Evolutionary conservation across 1,140 invertebrate genomes (phyloP).

Genomic region (Lineus longissimus): DNA sequence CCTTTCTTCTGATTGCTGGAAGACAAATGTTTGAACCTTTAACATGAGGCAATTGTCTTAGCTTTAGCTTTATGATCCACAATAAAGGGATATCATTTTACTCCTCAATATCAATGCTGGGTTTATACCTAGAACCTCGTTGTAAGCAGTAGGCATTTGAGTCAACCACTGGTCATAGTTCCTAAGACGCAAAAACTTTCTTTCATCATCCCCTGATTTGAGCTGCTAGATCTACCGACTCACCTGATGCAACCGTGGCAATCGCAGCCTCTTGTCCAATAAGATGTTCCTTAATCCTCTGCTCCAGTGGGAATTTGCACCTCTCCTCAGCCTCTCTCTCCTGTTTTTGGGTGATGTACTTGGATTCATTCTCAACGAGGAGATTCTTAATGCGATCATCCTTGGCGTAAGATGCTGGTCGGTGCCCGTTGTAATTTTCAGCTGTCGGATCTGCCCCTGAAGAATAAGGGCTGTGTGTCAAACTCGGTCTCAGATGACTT

Average conservation of each 20-base stretch:
- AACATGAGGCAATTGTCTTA: too few species aligned
- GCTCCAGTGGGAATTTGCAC: conserved; percentile 81
- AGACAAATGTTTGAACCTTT: conserved; percentile 24
- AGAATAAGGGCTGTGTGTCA: too few species aligned
- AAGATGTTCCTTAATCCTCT: conserved; percentile 76
- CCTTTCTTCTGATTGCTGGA: conserved; percentile 80
- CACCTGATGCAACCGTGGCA: conserved; percentile 75
- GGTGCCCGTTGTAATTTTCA: conserved; percentile 75
- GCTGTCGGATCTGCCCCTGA: conserved; percentile 56
- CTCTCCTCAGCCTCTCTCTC: conserved; percentile 72
- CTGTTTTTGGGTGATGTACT: too few species aligned
- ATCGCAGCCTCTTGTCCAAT: conserved; percentile 88
- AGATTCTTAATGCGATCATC: conserved; percentile 55
- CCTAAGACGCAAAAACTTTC: not conserved
- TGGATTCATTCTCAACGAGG: conserved; percentile 40
- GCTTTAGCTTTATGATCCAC: not conserved
- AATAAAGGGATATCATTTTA: too few species aligned
- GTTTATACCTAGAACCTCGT: too few species aligned
- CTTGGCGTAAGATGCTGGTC: conserved; percentile 70
- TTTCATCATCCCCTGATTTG: not conserved
- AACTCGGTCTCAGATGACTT: too few species aligned
- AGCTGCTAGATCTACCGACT: not conserved
- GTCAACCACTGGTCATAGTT: too few species aligned
- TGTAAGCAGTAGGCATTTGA: too few species aligned
- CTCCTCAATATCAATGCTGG: too few species aligned